Conservation (phyloP, 2,113 vertebrate species). For the Macrotus californicus region DNA sequence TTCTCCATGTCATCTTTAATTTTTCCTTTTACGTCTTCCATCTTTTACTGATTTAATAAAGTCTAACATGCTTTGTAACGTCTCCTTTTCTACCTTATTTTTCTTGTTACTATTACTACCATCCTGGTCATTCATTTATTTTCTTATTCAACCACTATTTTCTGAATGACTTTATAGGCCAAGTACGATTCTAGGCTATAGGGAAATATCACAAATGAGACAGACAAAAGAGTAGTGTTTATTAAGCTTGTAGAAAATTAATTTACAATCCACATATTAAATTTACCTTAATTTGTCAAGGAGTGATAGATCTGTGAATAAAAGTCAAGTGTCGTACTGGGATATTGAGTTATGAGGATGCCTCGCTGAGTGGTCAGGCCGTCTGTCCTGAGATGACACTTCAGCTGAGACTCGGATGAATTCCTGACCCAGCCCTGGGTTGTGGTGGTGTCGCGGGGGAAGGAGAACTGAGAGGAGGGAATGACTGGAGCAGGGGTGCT, state of each 20-base stretch:
- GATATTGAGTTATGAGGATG: not conserved
- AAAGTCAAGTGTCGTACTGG: not conserved
- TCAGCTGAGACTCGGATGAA: not conserved
- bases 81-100: not conserved
- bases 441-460: accelerated
- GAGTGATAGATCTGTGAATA: not conserved
- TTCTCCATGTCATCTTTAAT: not conserved
- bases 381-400: not conserved
- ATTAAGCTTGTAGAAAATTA: not conserved
- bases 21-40: not conserved
- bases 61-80: not conserved
- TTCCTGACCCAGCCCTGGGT: not conserved
- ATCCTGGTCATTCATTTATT: not conserved
- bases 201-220: not conserved
- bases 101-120: not conserved
- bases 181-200: not conserved
- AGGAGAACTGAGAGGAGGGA: too few species aligned
- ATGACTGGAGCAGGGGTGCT: accelerated
- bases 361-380: not conserved
- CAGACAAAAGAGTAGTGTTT: not conserved
- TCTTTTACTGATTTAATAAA: not conserved
- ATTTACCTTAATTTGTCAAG: not conserved
- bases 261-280: not conserved
- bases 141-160: not conserved
- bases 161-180: not conserved